Conservation (phyloP, 2,113 vertebrate genomes). For the Chionis minor region DNA sequence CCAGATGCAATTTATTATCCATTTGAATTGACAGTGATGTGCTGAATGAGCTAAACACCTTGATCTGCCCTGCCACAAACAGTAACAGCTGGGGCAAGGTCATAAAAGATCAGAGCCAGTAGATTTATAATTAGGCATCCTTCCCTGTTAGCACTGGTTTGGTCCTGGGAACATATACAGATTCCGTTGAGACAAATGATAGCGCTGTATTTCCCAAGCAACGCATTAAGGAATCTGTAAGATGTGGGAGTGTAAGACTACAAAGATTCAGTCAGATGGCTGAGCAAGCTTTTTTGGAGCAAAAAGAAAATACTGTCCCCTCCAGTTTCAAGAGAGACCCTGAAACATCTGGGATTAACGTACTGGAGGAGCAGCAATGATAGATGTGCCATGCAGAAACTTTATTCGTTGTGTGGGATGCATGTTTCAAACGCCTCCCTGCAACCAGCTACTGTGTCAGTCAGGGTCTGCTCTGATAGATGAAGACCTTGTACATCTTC, state of each 20-base stretch:
- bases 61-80: not conserved
- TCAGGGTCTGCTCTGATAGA: not conserved
- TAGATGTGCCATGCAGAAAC: not conserved
- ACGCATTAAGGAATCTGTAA: not conserved
- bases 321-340: not conserved
- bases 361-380: not conserved
- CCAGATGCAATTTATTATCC: not conserved
- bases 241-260: not conserved
- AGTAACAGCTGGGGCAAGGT: not conserved
- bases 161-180: not conserved
- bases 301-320: not conserved
- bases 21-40: not conserved
- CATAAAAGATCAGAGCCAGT: not conserved
- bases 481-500: not conserved
- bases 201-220: not conserved
- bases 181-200: not conserved
- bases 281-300: not conserved
- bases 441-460: not conserved
- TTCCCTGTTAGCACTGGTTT: not conserved
- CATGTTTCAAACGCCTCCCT: not conserved
- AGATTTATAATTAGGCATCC: not conserved
- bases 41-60: not conserved
- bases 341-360: not conserved
- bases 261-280: not conserved
- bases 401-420: not conserved